Conservation (phyloP, 2,888 invertebrate genomes). For the Parapristionchus giblindavisi region DNA sequence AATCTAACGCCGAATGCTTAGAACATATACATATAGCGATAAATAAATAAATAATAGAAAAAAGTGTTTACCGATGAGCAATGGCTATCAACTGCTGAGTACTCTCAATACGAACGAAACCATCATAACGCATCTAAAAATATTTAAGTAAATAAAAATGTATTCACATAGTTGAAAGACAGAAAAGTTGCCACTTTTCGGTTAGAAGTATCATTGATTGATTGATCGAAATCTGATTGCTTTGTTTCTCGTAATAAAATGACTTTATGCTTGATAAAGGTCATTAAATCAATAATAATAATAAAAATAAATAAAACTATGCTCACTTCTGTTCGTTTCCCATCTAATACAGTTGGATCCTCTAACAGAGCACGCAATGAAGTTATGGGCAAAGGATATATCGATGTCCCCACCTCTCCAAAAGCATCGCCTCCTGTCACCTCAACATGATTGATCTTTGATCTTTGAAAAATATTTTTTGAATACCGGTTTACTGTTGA, state of each 20-base stretch:
- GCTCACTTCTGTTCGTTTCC: slow-evolving; percentile 65
- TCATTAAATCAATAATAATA: neutral
- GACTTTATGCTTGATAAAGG: neutral
- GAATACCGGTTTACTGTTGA: neutral
- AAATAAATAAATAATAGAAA: neutral
- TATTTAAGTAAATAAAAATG: slow-evolving; percentile 16
- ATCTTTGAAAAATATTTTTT: neutral
- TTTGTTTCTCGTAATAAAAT: too few relatives aligned
- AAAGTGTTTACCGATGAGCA: slow-evolving; percentile 54
- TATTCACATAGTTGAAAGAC: too few relatives aligned
- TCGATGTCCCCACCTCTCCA: slow-evolving; percentile 45
- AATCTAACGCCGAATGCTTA: too few relatives aligned
- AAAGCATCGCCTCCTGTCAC: slow-evolving; percentile 54
- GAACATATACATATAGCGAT: too few relatives aligned
- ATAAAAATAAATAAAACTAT: neutral
- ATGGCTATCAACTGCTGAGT: slow-evolving; percentile 59
- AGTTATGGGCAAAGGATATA: slow-evolving; percentile 63
- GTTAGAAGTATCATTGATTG: too few relatives aligned
- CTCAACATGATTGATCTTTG: slow-evolving; percentile 17
- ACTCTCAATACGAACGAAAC: slow-evolving; percentile 58
- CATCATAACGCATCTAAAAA: slow-evolving; percentile 66
- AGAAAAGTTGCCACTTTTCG: too few relatives aligned
- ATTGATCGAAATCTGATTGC: too few relatives aligned
- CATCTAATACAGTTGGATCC: slow-evolving; percentile 65
- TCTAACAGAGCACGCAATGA: slow-evolving; percentile 62